phyloP scores from a whole-genome alignment of 2,797 vertebrate species.

The Strix occidentalis region DNA sequence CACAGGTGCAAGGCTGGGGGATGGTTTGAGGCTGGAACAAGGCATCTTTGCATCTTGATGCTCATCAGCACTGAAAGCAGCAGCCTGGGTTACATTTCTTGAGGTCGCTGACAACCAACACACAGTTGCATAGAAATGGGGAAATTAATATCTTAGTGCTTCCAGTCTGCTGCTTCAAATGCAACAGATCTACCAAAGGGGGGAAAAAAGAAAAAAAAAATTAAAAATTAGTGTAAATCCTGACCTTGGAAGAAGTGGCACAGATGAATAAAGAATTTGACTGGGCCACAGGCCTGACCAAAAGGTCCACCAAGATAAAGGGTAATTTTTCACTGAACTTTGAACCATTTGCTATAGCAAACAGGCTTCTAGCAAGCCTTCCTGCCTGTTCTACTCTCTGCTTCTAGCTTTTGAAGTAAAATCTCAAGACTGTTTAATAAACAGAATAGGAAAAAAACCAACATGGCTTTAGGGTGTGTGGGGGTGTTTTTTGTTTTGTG shows the following conservation, averaged over 20 bases:
- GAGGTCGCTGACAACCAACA: neutral
- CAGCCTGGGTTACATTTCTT: neutral
- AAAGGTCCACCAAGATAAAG: neutral
- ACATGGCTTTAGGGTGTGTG: neutral
- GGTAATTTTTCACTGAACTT: neutral
- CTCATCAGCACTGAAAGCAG: neutral
- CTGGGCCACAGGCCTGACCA: neutral
- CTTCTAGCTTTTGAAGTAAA: neutral
- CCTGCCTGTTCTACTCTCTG: neutral
- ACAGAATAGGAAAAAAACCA: neutral
- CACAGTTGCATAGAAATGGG: neutral
- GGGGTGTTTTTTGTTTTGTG: no score
- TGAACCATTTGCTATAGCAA: neutral
- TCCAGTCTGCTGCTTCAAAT: neutral
- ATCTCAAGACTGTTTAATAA: neutral
- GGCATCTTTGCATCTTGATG: neutral
- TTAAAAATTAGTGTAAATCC: neutral
- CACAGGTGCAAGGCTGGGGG: neutral
- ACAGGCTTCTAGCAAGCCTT: neutral
- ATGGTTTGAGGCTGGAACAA: neutral
- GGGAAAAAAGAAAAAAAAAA: rapidly evolving
- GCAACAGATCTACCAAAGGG: neutral
- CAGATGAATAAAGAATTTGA: neutral
- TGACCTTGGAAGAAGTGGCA: neutral
- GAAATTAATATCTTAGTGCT: neutral